Conservation (phyloP, 1,140 invertebrate genomes). For the Leptinotarsa defecta region DNA sequence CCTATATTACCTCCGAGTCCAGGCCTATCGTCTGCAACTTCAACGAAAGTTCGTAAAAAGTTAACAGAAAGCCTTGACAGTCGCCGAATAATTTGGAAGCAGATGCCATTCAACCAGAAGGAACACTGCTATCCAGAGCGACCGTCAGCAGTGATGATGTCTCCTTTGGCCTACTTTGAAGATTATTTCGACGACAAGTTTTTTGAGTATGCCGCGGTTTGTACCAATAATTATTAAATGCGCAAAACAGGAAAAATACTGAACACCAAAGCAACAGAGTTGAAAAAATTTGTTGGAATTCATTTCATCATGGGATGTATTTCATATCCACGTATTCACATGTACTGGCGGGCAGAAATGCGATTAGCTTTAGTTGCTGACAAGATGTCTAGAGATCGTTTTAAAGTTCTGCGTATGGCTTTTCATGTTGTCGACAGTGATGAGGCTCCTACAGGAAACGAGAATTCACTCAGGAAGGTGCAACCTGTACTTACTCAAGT, state of each 20-base stretch:
- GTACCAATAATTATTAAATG: not conserved
- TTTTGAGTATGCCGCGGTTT: not conserved
- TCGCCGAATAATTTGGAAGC: conserved; percentile 8
- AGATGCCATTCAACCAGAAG: conserved; percentile 10
- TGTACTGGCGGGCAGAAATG: not conserved
- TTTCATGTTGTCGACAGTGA: not conserved
- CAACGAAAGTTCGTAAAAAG: not conserved
- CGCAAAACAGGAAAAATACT: too few relatives aligned
- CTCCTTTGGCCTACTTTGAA: not conserved
- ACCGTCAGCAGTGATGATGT: not conserved
- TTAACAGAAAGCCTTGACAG: not conserved
- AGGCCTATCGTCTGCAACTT: not conserved
- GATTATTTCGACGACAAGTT: not conserved
- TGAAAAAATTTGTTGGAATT: too few relatives aligned
- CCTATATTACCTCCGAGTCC: conserved; percentile 6
- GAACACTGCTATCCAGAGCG: conserved; percentile 7
- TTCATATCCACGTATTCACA: not conserved
- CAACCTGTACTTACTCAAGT: not conserved
- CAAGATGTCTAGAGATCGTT: not conserved
- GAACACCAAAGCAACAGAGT: too few relatives aligned
- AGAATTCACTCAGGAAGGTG: not conserved
- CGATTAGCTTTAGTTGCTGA: not conserved
- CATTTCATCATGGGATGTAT: not conserved
- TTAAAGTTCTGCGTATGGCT: not conserved
- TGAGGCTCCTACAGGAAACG: not conserved